Percentiles rank a stretch among this genome's conserved stretches.
phyloP scores from a whole-genome alignment of 2,888 invertebrate species.

The Pristionchus fissidentatus region DNA sequence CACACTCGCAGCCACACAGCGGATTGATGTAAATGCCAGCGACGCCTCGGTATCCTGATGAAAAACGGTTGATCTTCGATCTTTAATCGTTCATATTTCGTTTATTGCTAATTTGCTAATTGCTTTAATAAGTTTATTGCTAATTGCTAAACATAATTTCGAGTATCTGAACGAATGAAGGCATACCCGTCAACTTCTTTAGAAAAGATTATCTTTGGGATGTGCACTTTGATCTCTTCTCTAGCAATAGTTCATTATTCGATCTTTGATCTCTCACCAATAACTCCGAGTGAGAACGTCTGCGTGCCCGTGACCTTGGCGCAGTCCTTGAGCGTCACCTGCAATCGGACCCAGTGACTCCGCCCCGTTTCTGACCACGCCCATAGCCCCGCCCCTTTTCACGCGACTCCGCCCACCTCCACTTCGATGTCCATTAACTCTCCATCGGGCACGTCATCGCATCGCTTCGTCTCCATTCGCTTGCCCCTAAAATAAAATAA shows the following conservation, averaged over 20 bases:
- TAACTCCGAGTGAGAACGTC: slow-evolving; percentile 45
- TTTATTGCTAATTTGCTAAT: too few species aligned
- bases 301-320: slow-evolving; percentile 29
- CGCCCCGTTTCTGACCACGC: not conserved
- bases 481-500: slow-evolving; percentile 19
- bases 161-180: too few species aligned
- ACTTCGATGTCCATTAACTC: slow-evolving; percentile 47
- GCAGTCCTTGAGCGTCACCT: slow-evolving; percentile 46
- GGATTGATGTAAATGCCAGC: slow-evolving; percentile 60
- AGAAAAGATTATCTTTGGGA: too few species aligned
- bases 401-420: slow-evolving; percentile 9
- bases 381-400: not conserved
- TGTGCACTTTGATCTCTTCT: not conserved
- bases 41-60: slow-evolving; percentile 59
- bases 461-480: slow-evolving; percentile 42
- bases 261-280: slow-evolving; percentile 19
- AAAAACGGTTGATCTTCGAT: not conserved
- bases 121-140: too few species aligned
- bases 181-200: too few species aligned
- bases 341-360: not conserved
- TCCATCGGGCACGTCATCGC: slow-evolving; percentile 43
- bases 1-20: slow-evolving; percentile 70
- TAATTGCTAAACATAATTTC: too few species aligned
- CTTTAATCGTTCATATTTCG: not conserved
- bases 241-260: too few species aligned